A percentile compares a stretch with the other conserved stretches of the same genome.
phyloP scores from a whole-genome alignment of 1,140 invertebrate species.

The Brachionus rotundiformis region DNA sequence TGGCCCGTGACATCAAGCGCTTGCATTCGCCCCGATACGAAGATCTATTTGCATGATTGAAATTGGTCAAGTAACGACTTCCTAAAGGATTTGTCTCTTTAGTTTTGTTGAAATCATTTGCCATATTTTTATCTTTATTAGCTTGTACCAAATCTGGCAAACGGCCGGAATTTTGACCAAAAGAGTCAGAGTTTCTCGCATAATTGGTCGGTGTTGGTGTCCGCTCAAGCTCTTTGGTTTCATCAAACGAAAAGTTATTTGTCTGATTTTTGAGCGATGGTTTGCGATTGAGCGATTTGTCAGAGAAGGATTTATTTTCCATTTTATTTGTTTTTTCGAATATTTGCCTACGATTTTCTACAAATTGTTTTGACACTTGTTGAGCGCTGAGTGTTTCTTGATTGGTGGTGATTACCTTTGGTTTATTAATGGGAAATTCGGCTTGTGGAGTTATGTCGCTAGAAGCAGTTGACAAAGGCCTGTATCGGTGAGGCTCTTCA shows the following conservation, averaged over 20 bases:
- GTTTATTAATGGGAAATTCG: conserved; percentile 13
- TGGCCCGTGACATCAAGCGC: conserved; percentile 11
- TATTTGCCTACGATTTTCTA: conserved; percentile 24
- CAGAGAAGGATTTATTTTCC: background rate
- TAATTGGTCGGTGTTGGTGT: background rate
- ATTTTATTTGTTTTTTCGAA: conserved; percentile 16
- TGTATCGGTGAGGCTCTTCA: background rate
- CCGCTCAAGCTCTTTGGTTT: background rate
- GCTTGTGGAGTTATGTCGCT: conserved; percentile 10
- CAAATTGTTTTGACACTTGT: conserved; percentile 44
- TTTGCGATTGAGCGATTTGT: conserved; percentile 14
- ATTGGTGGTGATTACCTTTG: background rate
- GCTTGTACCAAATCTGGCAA: background rate
- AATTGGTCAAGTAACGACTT: background rate
- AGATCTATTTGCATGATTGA: background rate
- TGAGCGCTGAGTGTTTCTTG: background rate
- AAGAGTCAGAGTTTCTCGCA: background rate
- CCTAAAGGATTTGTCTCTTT: background rate
- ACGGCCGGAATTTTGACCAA: background rate
- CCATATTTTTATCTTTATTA: background rate
- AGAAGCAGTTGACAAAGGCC: background rate
- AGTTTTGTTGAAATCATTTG: background rate
- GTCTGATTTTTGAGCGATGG: conserved; percentile 20
- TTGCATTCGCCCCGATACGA: conserved; percentile 41
- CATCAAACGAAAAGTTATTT: conserved; percentile 25